A percentile compares a stretch with the other conserved stretches of the same genome.
phyloP scores from a whole-genome alignment of 2,113 vertebrate genomes.

The Thalassoma bifasciatum region DNA sequence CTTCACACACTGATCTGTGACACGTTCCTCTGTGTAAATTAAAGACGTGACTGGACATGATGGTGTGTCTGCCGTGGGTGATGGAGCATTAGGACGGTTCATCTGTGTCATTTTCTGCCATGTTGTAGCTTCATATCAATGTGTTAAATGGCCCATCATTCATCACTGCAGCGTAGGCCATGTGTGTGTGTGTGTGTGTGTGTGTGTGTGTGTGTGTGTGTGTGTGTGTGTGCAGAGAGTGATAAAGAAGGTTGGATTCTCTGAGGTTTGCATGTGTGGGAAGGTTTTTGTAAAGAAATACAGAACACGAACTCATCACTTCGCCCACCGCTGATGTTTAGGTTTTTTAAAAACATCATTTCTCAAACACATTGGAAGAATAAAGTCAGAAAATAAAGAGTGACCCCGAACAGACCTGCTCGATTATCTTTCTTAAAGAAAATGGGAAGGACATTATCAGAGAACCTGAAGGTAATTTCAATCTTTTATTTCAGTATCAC shows the following conservation, averaged over 20 bases:
- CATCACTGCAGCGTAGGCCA: slow-evolving; percentile 57
- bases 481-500: not conserved
- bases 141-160: slow-evolving; percentile 66
- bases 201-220: not conserved
- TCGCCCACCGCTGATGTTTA: slow-evolving; percentile 24
- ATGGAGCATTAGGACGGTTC: slow-evolving; percentile 52
- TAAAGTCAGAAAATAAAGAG: too few relatives aligned
- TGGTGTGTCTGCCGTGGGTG: slow-evolving; percentile 57
- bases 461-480: not conserved
- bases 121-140: slow-evolving; percentile 54
- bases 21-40: slow-evolving; percentile 53
- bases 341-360: too few relatives aligned
- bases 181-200: too few relatives aligned
- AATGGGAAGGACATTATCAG: not conserved
- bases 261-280: slow-evolving; percentile 29
- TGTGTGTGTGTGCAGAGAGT: slow-evolving; percentile 7
- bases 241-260: slow-evolving; percentile 8
- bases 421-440: too few relatives aligned
- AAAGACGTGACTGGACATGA: slow-evolving; percentile 53
- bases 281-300: slow-evolving; percentile 37
- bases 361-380: too few relatives aligned
- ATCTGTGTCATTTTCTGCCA: slow-evolving; percentile 62
- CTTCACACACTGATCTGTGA: slow-evolving; percentile 21
- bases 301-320: slow-evolving; percentile 36
- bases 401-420: not conserved